Evolutionary conservation across 1,140 invertebrate species (phyloP).

Genomic region (Chrysopa pallens): DNA sequence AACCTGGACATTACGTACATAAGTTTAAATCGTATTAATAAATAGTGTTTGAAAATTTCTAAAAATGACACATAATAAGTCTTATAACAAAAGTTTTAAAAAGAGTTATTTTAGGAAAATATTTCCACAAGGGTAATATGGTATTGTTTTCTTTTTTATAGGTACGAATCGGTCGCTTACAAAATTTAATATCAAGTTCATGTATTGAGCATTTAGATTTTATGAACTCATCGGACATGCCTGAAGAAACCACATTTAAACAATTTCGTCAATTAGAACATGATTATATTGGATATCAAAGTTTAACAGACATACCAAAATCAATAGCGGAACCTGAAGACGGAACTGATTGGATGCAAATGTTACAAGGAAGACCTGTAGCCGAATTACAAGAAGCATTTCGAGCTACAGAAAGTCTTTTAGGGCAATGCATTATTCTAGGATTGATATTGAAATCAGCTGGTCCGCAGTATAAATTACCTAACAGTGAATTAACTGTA

Average conservation of each 20-base stretch:
- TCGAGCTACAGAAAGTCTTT: slow-evolving; percentile 48
- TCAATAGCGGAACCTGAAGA: slow-evolving; percentile 24
- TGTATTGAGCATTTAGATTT: slow-evolving; percentile 95
- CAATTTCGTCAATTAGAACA: slow-evolving; percentile 81
- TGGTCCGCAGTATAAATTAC: slow-evolving; percentile 52
- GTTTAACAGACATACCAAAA: slow-evolving; percentile 89
- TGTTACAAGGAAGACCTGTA: slow-evolving; percentile 39
- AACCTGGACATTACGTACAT: too few relatives aligned
- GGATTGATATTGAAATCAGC: slow-evolving; percentile 70
- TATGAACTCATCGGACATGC: slow-evolving; percentile 57
- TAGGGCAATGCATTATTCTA: slow-evolving; percentile 65
- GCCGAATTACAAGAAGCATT: slow-evolving; percentile 57
- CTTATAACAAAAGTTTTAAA: too few relatives aligned
- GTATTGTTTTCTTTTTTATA: too few relatives aligned
- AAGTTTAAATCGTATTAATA: too few relatives aligned
- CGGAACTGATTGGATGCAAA: slow-evolving; percentile 13
- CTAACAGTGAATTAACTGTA: slow-evolving; percentile 38
- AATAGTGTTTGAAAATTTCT: too few relatives aligned
- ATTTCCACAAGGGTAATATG: too few relatives aligned
- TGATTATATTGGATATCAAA: slow-evolving; percentile 88
- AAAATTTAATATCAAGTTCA: slow-evolving; percentile 88
- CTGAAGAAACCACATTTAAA: slow-evolving; percentile 42
- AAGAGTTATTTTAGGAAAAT: too few relatives aligned
- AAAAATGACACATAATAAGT: too few relatives aligned
- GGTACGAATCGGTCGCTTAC: slow-evolving; percentile 77